Percentiles rank a stretch among this genome's conserved stretches.
Conservation (phyloP, 2,888 invertebrate species). For the Cosmopolites sordidus region DNA sequence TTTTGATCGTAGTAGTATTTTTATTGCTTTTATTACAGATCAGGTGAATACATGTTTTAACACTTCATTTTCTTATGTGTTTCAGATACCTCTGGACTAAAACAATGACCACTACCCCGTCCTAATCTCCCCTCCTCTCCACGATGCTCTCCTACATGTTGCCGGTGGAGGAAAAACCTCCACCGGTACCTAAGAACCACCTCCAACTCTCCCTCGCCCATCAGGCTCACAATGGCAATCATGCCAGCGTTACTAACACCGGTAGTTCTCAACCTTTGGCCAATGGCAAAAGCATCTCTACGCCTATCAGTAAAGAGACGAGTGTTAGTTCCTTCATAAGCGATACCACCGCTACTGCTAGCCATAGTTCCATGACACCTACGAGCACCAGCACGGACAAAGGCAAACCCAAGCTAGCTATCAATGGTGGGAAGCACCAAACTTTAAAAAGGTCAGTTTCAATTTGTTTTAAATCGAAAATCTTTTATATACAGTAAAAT, state of each 20-base stretch:
- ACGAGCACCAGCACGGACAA: constrained; percentile 58
- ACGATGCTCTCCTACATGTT: constrained; percentile 75
- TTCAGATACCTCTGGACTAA: too few relatives aligned
- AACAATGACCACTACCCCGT: not conserved
- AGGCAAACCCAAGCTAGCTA: constrained; percentile 63
- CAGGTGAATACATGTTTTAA: too few relatives aligned
- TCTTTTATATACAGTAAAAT: too few relatives aligned
- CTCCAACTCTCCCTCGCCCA: constrained; percentile 49
- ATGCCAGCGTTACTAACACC: not conserved
- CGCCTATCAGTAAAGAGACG: constrained; percentile 58
- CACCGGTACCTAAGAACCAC: constrained; percentile 52
- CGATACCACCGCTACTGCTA: constrained; percentile 60
- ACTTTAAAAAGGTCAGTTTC: constrained; percentile 63
- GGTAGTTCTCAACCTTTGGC: constrained; percentile 28
- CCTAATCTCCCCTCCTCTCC: not conserved
- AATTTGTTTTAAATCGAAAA: too few relatives aligned
- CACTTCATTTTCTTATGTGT: too few relatives aligned
- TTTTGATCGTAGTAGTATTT: too few relatives aligned
- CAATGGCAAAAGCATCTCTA: constrained; percentile 41
- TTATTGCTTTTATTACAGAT: too few relatives aligned
- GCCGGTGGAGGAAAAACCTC: constrained; percentile 73
- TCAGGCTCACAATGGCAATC: constrained; percentile 20
- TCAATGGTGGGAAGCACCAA: constrained; percentile 68
- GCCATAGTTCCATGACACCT: constrained; percentile 55
- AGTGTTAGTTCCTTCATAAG: constrained; percentile 67